These are phyloP conservation scores for Cheumatopsyche charites DNA, from an alignment of 1,140 invertebrate genomes.

Conservation along the genomic window DNA sequence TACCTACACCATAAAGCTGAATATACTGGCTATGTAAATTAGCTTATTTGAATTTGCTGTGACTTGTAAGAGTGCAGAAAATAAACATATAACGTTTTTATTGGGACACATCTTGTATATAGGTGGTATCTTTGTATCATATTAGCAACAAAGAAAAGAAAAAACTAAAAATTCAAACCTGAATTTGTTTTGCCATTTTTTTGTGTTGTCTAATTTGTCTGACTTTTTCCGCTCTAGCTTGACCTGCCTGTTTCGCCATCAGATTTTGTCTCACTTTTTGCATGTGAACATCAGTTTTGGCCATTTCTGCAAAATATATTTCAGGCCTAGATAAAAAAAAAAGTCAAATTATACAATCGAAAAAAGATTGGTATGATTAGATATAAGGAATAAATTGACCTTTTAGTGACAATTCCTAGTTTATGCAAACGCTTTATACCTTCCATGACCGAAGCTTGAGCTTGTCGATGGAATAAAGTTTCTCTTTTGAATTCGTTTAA, in stretches of 20 bases:
- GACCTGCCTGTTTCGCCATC: constrained; percentile 80
- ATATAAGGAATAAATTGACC: constrained; percentile 48
- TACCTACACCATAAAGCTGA: too few relatives aligned
- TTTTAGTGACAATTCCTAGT: constrained; percentile 76
- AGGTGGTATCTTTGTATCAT: too few relatives aligned
- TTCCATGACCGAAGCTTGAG: constrained; percentile 83
- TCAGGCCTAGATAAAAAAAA: constrained; percentile 69
- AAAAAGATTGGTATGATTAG: not conserved
- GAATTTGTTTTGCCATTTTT: constrained; percentile 90
- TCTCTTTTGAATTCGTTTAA: constrained; percentile 95
- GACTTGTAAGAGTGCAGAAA: too few relatives aligned
- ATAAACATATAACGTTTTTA: too few relatives aligned
- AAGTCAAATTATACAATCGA: too few relatives aligned
- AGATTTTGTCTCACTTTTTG: constrained; percentile 89
- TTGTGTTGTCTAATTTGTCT: constrained; percentile 87
- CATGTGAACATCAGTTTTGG: constrained; percentile 97
- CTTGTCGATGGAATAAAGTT: constrained; percentile 89
- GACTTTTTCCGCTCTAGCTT: constrained; percentile 87
- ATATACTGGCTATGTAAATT: too few relatives aligned
- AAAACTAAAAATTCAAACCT: constrained; percentile 51
- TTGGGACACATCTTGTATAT: too few relatives aligned
- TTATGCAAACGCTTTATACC: constrained; percentile 77
- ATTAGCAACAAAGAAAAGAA: too few relatives aligned
- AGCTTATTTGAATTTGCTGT: too few relatives aligned
- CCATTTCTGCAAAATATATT: constrained; percentile 99